phyloP scores from a whole-genome alignment of 2,797 vertebrate species.

The Scomberomorus guttatus region DNA sequence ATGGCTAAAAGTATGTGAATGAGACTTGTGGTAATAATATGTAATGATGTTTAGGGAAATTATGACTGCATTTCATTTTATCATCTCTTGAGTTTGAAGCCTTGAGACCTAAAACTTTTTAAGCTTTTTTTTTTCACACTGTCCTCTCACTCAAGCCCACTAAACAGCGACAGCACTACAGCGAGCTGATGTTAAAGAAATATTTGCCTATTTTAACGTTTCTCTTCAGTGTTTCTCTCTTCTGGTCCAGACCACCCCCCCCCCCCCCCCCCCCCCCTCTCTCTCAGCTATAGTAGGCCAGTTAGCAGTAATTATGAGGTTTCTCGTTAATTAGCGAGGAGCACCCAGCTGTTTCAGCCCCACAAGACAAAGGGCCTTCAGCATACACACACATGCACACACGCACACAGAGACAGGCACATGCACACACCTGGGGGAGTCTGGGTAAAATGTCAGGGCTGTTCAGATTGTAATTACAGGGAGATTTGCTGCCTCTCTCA shows the following conservation, averaged over 20 bases:
- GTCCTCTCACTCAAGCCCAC: neutral
- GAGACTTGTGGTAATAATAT: neutral
- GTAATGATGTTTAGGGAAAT: neutral
- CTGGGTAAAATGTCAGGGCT: constrained; percentile 79
- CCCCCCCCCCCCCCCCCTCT: constrained; percentile 27
- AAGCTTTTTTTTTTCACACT: neutral
- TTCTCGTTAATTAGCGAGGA: constrained; percentile 81
- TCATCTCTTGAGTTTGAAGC: neutral
- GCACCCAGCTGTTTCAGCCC: constrained; percentile 84
- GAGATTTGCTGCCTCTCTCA: constrained; percentile 75
- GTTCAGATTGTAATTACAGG: constrained; percentile 82
- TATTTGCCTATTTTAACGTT: constrained; percentile 42
- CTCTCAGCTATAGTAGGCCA: constrained; percentile 74
- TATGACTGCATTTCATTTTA: neutral
- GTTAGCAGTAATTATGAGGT: constrained; percentile 83
- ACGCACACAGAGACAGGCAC: constrained; percentile 35
- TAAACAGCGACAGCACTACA: neutral
- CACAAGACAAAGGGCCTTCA: constrained; percentile 79
- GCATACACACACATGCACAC: constrained; percentile 39
- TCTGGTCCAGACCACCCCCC: constrained; percentile 7
- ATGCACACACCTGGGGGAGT: constrained; percentile 70
- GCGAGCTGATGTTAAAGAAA: constrained; percentile 33
- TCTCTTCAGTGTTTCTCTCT: constrained; percentile 32
- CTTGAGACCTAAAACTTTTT: neutral
- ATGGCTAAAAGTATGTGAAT: neutral